phyloP scores from a whole-genome alignment of 2,888 invertebrate genomes.

The Latrodectus elegans region DNA sequence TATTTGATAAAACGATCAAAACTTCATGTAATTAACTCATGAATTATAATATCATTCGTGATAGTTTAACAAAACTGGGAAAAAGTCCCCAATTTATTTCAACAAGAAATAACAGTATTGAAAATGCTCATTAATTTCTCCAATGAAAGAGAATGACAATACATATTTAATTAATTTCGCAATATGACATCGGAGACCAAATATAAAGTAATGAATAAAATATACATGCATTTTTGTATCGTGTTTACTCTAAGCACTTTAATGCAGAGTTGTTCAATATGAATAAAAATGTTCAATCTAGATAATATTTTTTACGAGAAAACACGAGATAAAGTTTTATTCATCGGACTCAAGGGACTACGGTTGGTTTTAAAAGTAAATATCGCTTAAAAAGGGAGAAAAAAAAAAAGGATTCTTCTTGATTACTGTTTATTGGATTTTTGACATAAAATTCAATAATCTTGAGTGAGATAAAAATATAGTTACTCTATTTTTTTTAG shows the following conservation, averaged over 20 bases:
- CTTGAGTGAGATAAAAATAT: no score
- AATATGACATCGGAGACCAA: not conserved
- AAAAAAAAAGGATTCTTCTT: not conserved
- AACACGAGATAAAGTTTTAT: not conserved
- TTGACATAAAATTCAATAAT: not conserved
- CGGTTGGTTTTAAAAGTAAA: not conserved
- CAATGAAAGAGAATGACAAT: not conserved
- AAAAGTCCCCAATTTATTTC: not conserved
- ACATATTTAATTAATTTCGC: constrained; percentile 2
- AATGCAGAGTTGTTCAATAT: not conserved
- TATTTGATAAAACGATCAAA: no score
- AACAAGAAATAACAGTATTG: not conserved
- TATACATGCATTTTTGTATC: not conserved
- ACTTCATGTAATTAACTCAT: not conserved
- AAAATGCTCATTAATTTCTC: not conserved
- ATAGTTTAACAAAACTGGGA: not conserved
- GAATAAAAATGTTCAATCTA: not conserved
- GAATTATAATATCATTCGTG: not conserved
- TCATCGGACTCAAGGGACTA: not conserved
- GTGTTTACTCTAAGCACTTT: not conserved
- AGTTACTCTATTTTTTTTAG: no score
- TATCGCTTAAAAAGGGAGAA: not conserved
- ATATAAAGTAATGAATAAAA: not conserved
- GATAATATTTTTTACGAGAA: not conserved
- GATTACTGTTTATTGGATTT: constrained; percentile 1